A percentile compares a stretch with the other conserved stretches of the same genome.
phyloP scores from a whole-genome alignment of 2,113 vertebrate genomes.

The Theristicus caerulescens region DNA sequence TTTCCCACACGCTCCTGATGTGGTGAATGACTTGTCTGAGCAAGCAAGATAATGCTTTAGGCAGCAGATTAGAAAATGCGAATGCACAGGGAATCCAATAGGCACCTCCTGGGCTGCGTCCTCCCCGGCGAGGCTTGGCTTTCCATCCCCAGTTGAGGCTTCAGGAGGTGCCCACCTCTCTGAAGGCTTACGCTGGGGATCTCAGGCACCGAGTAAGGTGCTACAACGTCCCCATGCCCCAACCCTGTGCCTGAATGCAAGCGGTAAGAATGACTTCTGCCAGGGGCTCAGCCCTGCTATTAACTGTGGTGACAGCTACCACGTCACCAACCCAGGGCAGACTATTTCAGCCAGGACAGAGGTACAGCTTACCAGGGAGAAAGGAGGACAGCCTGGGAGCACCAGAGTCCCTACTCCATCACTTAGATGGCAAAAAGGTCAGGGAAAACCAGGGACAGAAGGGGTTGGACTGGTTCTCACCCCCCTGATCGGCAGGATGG shows the following conservation, averaged over 20 bases:
- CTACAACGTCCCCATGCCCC: background rate
- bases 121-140: background rate
- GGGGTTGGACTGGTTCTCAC: background rate
- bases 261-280: background rate
- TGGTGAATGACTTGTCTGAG: conserved; percentile 65
- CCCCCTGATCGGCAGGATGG: fast-evolving
- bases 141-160: background rate
- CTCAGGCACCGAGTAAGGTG: background rate
- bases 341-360: background rate
- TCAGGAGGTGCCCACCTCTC: background rate
- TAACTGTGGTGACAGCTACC: background rate
- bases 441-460: background rate
- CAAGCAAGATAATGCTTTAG: conserved; percentile 64
- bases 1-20: conserved; percentile 69
- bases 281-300: background rate
- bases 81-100: conserved; percentile 39
- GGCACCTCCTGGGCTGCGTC: background rate
- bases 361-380: background rate
- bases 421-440: background rate
- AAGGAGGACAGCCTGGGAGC: background rate
- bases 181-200: background rate
- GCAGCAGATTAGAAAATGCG: conserved; percentile 70
- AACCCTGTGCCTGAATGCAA: background rate
- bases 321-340: background rate
- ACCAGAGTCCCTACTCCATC: background rate